These are phyloP conservation scores for Theristicus caerulescens DNA, from an alignment of 2,113 vertebrate genomes.

Conservation along the genomic window DNA sequence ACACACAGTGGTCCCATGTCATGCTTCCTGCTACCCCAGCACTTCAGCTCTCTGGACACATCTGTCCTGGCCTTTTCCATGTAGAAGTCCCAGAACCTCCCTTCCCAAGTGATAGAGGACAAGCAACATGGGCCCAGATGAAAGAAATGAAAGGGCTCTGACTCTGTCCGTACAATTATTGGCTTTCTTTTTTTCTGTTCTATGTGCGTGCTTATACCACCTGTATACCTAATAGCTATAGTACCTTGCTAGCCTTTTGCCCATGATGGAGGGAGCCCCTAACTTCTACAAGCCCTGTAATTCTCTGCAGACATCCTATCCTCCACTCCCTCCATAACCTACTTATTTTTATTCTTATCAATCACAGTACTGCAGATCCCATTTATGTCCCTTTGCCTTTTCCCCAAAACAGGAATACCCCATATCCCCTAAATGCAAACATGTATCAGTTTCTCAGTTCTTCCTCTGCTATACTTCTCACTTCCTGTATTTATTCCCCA, in stretches of 20 bases:
- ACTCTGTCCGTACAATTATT: neutral
- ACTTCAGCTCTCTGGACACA: neutral
- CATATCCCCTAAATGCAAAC: neutral
- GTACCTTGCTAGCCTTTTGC: neutral
- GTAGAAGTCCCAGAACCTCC: neutral
- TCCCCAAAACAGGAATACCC: neutral
- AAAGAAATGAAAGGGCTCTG: neutral
- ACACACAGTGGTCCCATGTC: neutral
- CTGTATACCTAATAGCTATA: neutral
- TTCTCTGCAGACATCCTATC: neutral
- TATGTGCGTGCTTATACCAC: neutral
- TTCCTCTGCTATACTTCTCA: neutral
- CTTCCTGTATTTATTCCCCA: neutral
- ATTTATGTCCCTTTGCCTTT: neutral
- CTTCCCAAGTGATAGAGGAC: neutral
- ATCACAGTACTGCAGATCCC: neutral
- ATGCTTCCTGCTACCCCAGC: neutral
- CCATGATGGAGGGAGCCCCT: neutral
- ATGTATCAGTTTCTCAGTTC: neutral
- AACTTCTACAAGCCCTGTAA: neutral
- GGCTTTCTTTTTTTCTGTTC: neutral
- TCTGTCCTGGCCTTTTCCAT: neutral
- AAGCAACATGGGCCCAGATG: accelerated
- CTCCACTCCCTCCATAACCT: neutral
- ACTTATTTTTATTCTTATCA: neutral